Base-by-base conservation (phyloP, 2,888 invertebrate species). In the Listrodromus nycthemerus region DNA sequence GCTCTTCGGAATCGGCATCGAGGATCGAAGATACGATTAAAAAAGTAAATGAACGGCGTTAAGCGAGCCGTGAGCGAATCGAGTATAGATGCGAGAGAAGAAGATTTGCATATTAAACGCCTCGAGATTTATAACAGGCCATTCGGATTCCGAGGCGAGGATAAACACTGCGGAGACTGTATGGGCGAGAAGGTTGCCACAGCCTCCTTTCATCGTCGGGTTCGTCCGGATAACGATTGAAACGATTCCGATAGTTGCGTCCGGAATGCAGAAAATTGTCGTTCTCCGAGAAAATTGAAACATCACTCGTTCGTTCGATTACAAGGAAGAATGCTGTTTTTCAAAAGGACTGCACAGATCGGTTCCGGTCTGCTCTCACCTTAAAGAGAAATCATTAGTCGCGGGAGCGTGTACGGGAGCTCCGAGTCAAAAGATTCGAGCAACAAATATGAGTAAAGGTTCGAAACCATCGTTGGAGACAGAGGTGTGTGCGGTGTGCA, bases 71-170 rank as follows among this genome's bases (percentile, higher is more conserved):
- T 71, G 50, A 70, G 70, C 41, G 58, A 41, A 50, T 80, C 30
- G 61, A 66, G 69, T 65, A 71, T 70, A 81, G 82, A 81, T 75
- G 82, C 76, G 82, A 88, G 89, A 88, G 89, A 82, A 87, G 74
- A 78, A 78, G 85, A 93, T 93, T 93, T 93, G 91, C 93, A 93
- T 93, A 93, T 93, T 92, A 93, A 93, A 93, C 91, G 93, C 92
- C 91, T 92, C 86, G 89, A 92, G 93, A 93, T 93, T 93, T 93
- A 93, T 92, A 93, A 92, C 92, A 90, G 86, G 88, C 78, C 48
- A 80, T 80, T 83, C 37, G 74, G 73, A 45, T 71, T 48, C 69
- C 45, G 50, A 81, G 50, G 52, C 81, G 65, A 70, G 61, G 61
- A 61, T 61, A 30, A 30, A 61, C 61, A 61, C 61, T 61, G 27